Conservation (phyloP, 2,113 vertebrate species). For the Spilogale gracilis region DNA sequence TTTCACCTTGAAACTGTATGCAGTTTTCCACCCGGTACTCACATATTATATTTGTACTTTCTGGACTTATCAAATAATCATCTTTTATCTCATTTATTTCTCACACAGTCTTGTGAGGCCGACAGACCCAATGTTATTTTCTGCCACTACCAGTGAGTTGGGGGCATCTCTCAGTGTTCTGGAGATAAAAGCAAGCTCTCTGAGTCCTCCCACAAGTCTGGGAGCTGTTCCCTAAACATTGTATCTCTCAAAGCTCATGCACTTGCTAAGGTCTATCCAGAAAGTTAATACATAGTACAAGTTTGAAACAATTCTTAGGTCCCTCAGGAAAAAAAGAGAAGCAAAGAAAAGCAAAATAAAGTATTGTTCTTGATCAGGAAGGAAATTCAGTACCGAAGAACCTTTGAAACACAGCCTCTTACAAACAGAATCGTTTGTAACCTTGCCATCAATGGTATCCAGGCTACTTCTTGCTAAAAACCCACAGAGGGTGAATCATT, state of each 20-base stretch:
- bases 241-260: not conserved
- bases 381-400: slow-evolving; percentile 1
- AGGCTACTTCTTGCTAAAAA: not conserved
- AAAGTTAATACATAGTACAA: slow-evolving; percentile 17
- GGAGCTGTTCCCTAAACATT: not conserved
- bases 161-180: not conserved
- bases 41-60: not conserved
- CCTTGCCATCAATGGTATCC: not conserved
- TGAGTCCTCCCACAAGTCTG: no score
- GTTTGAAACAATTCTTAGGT: slow-evolving; percentile 9
- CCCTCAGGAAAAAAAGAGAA: not conserved
- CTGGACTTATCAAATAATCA: not conserved
- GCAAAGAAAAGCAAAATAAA: slow-evolving; percentile 26
- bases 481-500: not conserved
- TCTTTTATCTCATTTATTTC: not conserved
- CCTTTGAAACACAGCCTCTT: not conserved
- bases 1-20: not conserved
- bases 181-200: not conserved
- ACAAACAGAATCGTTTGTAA: not conserved
- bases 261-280: not conserved
- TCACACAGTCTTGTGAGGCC: not conserved
- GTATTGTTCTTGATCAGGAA: not conserved
- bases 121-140: not conserved
- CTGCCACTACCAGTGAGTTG: not conserved
- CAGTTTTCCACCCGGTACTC: not conserved